Base-by-base conservation (phyloP, 2,113 vertebrate species). In the Semnopithecus entellus region DNA sequence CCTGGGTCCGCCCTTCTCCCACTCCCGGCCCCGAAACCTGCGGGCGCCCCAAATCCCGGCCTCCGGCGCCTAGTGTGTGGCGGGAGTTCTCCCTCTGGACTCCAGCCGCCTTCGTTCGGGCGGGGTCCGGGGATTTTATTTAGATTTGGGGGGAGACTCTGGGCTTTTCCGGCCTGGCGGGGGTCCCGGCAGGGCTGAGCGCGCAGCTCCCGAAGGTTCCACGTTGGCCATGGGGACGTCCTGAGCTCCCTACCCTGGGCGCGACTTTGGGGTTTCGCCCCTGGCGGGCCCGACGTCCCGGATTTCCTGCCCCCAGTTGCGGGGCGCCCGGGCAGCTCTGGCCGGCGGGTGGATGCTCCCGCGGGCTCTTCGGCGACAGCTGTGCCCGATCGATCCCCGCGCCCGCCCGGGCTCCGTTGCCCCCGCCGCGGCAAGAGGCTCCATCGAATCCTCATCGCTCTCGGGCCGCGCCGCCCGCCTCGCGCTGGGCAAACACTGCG, bases 381-480 rank as follows among this genome's bases (percentile, higher is more conserved):
- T 98, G 99, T 93, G 94, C 96, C 75, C 55, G 92, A 99, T 99
- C 97, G 98, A 98, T 98, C 97, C 85, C 95, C 90, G 97, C 88
- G 94, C 91, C 95, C 95, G 64, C 95, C 95, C 45, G 10, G 93
- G 84, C 97, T 78, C 97, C 25, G 96, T 81, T 82, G 92, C 95
- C 97, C 40, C 80, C 61, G 93, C 95, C 85, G 76, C 35, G 38
- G 70, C 66, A 89, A 76, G 95, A 94, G 84, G 96, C 96, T 91
- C 96, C 79, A 95, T 98, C 96, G 97, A 97, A 98, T 98, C 97
- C 98, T 96, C 97, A n/a, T 94, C 94, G 94, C 93, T 97, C 97
- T 83, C 10, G 25, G 90, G 72, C 82, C 59, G 79, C 78, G 82
- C 64, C 57, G 81, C 90, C 88, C 75, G 92, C 83, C 72, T 95